phyloP scores from a whole-genome alignment of 2,113 vertebrate species.

The Psammodynastes pulverulentus region DNA sequence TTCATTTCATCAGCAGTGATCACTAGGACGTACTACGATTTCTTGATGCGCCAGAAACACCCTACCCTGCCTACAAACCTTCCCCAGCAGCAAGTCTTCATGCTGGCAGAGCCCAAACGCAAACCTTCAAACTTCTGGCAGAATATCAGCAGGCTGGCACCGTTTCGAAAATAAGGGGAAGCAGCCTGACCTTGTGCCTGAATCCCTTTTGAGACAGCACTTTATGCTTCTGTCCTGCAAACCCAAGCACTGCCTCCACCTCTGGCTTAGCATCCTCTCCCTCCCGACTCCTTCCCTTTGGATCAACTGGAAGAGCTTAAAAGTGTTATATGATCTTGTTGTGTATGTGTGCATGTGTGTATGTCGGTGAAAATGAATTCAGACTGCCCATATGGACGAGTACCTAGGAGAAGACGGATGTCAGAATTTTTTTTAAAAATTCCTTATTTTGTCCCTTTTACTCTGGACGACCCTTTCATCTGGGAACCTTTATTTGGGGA shows the following conservation, averaged over 20 bases:
- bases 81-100: slow-evolving; percentile 89
- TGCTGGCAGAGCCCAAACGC: slow-evolving; percentile 91
- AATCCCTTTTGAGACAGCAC: slow-evolving; percentile 75
- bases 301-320: not conserved
- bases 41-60: slow-evolving; percentile 88
- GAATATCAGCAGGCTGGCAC: slow-evolving; percentile 90
- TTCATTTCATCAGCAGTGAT: slow-evolving; percentile 65
- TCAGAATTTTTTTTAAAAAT: not conserved
- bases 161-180: slow-evolving; percentile 84
- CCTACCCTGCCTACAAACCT: slow-evolving; percentile 78
- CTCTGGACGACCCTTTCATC: not conserved
- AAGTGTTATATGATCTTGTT: slow-evolving; percentile 29
- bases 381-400: not conserved
- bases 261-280: slow-evolving; percentile 43
- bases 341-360: not conserved
- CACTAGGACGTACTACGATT: slow-evolving; percentile 87
- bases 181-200: slow-evolving; percentile 62
- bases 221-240: slow-evolving; percentile 75
- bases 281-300: slow-evolving; percentile 51
- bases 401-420: slow-evolving; percentile 17
- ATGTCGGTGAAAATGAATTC: not conserved
- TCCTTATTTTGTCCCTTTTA: not conserved
- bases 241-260: slow-evolving; percentile 60
- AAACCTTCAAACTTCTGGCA: slow-evolving; percentile 97
- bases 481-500: slow-evolving; percentile 5